These are phyloP conservation scores for Catagonus wagneri DNA, from an alignment of 2,113 vertebrate species.

Conservation along the genomic window DNA sequence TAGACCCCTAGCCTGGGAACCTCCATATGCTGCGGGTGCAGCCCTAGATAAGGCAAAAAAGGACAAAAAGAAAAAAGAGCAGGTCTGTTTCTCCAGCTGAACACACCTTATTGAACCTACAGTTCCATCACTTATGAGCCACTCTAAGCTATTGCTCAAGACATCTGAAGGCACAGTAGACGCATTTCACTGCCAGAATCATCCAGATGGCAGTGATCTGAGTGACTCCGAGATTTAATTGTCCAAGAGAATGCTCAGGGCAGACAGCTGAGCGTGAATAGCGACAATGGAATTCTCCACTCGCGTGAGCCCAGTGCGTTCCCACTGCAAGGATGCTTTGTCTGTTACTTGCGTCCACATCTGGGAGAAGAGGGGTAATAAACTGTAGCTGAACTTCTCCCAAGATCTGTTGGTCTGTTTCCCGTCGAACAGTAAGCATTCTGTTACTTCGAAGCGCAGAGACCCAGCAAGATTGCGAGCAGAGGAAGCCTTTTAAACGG, in stretches of 20 bases:
- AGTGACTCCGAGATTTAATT: not conserved
- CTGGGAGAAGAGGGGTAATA: not conserved
- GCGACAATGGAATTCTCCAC: not conserved
- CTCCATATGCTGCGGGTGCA: too few species aligned
- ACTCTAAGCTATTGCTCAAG: not conserved
- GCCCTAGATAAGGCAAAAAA: too few species aligned
- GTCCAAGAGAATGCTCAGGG: not conserved
- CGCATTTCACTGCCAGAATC: not conserved
- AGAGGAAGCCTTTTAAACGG: not conserved
- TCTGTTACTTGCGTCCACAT: not conserved
- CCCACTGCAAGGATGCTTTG: not conserved
- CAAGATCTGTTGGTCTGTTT: not conserved
- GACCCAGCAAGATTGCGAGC: not conserved
- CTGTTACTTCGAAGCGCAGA: not conserved
- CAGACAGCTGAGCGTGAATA: accelerated
- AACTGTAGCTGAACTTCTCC: not conserved
- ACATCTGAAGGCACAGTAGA: not conserved
- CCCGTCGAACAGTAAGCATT: not conserved
- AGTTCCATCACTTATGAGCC: not conserved
- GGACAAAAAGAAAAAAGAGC: too few species aligned
- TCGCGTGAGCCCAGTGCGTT: not conserved
- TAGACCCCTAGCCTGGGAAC: too few species aligned
- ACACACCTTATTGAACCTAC: not conserved
- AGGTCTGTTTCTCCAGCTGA: not conserved
- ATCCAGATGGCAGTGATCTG: not conserved